Evolutionary conservation across 1,140 invertebrate species (phyloP), one percentile per base, ranked within the genome.

Genomic region (Mamestra configurata): DNA sequence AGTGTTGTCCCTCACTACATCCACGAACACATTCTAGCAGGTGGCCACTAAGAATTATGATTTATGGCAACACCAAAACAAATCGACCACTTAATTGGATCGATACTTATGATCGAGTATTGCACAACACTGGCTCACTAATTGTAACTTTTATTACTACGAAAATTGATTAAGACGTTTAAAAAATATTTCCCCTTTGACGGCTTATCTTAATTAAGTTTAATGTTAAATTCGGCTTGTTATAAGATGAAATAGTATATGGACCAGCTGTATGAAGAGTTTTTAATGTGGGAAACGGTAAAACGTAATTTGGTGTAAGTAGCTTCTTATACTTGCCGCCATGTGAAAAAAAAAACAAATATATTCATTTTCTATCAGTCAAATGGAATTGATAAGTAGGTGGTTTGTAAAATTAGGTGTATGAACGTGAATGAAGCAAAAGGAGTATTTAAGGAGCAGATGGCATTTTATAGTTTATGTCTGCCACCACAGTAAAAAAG

Each of bases 41-140:
- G 84, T 82, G 77, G 77, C 71, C 82, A 82, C 49, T 76, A 76
- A 61, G 40, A 40, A 51, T 76, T 83, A 83, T 92, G 90, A 92
- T 90, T 92, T 90, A 92, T 91, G 87, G 87, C 79, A 87, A 86
- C 87, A 90, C 86, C 86, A 88, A 88, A 89, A 89, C 84, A 84
- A 88, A 88, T 86, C 82, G 84, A 86, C 84, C 77, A 75, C 40
- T 71, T 88, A 89, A 90, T 86, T 88, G 87, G 86, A 84, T 84
- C 79, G 81, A 87, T 84, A 61, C 49, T 73, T 73, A 68, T 57
- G 64, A 76, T 84, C 76, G 80, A 77, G 68, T 82, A 83, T 84
- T 82, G 83, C 83, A 76, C 80, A 84, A 79, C 59, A 76, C 79
- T 79, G 73, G 35, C 8, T 13, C 8, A 72, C 59, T 77, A 66